These are phyloP conservation scores for Balearica regulorum DNA, from an alignment of 2,797 vertebrate species.

Conservation along the genomic window DNA sequence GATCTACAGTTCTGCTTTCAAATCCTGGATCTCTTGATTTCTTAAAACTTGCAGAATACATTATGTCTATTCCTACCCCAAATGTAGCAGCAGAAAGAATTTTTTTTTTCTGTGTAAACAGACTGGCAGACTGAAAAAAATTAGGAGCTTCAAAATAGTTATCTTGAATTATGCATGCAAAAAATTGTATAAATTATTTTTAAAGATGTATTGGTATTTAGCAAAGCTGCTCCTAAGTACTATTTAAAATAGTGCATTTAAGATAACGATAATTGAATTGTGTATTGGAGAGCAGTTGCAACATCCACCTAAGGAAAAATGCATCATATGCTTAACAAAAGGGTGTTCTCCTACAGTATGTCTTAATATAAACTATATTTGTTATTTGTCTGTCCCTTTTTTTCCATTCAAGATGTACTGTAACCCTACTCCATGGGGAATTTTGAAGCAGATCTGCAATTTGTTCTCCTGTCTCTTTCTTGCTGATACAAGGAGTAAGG, in stretches of 20 bases:
- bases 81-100: neutral
- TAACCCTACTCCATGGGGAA: neutral
- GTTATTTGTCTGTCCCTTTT: neutral
- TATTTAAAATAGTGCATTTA: neutral
- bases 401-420: neutral
- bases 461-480: neutral
- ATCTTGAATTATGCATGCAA: neutral
- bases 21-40: neutral
- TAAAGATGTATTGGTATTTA: neutral
- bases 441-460: neutral
- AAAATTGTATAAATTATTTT: neutral
- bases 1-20: neutral
- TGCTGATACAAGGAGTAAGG: neutral
- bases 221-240: neutral
- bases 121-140: neutral
- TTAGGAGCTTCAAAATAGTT: neutral
- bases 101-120: neutral
- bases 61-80: neutral
- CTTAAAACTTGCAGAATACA: neutral
- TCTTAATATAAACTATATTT: neutral
- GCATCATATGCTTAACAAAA: accelerated
- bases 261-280: neutral
- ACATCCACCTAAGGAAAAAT: neutral
- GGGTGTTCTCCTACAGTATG: neutral
- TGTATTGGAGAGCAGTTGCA: neutral